Evolutionary conservation across 1,140 invertebrate genomes (phyloP), one percentile per base, ranked within the genome.

Genomic region (Lepidotrigona ventralis): DNA sequence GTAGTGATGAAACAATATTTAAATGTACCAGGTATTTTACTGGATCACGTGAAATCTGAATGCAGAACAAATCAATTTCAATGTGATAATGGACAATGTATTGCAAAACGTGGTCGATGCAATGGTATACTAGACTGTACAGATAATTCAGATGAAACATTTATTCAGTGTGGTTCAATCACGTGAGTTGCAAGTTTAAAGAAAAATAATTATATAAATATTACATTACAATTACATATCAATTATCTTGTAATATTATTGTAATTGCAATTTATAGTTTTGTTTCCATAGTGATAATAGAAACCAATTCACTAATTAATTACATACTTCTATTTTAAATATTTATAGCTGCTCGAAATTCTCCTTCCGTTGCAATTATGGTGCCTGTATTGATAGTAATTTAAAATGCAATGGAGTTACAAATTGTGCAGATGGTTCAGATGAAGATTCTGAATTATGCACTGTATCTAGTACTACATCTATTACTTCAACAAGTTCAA

Each of bases 371-470:
- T 97, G 96, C 85, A 86, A 92, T 15, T 96, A 95, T 76, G 96
- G 96, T 17, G 95, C 93, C 14, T 97, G 96, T 86, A 95, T 97
- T 14, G 91, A 94, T 23, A 92, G 92, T 8, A 90, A 95, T 80
- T 86, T 93, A 8, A 94, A 93, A 60, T 96, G 96, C 86, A 94
- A 97, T 90, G 94, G 94, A 1, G 85, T 91, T 11, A 84, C 76
- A 51, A 94, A 97, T 81, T 98, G 97, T 90, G 90, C 90, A 0
- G 96, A 97, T 92, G 95, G 95, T 15, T 96, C 97, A 0, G 97
- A 98, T 91, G 97, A 97, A 84, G 86, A 91, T 87, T 76, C 82
- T 19, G 26, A 3, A n/a, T 46, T 89, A 11, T 93, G 93, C 75
- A 12, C 6, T 15, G 64, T 66, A n/a, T 39, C 33, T 39, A 39